A percentile compares a stretch with the other conserved stretches of the same genome.
phyloP scores from a whole-genome alignment of 2,888 invertebrate genomes.

The Drosophila fungiperda region DNA sequence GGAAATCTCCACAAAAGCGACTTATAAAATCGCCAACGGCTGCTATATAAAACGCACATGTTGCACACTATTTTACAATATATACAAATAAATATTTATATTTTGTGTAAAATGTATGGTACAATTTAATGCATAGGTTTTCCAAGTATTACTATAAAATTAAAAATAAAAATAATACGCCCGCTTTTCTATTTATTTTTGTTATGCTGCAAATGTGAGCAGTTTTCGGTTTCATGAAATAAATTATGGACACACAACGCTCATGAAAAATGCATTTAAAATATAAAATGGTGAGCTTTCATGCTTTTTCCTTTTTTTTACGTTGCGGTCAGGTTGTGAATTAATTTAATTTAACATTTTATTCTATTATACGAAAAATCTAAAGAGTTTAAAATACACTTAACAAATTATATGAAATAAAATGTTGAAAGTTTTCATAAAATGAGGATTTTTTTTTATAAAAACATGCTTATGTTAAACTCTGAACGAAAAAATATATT shows the following conservation, averaged over 20 bases:
- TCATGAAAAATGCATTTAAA: slow-evolving; percentile 55
- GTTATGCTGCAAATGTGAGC: slow-evolving; percentile 15
- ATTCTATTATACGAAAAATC: not conserved
- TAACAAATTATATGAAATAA: not conserved
- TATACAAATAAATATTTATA: not conserved
- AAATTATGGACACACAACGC: slow-evolving; percentile 51
- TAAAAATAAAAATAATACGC: slow-evolving; percentile 40
- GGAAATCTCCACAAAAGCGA: slow-evolving; percentile 55
- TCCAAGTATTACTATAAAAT: slow-evolving; percentile 44
- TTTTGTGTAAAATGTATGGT: slow-evolving; percentile 15
- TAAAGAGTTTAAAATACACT: slow-evolving; percentile 2
- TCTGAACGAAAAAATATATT: not conserved
- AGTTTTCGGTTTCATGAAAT: slow-evolving; percentile 5
- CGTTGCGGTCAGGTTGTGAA: slow-evolving; percentile 25
- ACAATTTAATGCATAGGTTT: slow-evolving; percentile 38
- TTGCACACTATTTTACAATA: slow-evolving; percentile 4
- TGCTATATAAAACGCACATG: slow-evolving; percentile 42
- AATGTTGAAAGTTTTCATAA: not conserved
- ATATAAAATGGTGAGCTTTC: slow-evolving; percentile 37
- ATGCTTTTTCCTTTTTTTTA: slow-evolving; percentile 33
- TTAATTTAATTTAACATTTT: slow-evolving; percentile 20
- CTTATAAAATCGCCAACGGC: slow-evolving; percentile 49
- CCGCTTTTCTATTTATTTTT: slow-evolving; percentile 25
- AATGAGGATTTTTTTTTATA: not conserved
- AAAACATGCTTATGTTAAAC: not conserved